Base-by-base conservation (phyloP, 1,140 invertebrate species). In the Hyposmocoma kahamanoa region DNA sequence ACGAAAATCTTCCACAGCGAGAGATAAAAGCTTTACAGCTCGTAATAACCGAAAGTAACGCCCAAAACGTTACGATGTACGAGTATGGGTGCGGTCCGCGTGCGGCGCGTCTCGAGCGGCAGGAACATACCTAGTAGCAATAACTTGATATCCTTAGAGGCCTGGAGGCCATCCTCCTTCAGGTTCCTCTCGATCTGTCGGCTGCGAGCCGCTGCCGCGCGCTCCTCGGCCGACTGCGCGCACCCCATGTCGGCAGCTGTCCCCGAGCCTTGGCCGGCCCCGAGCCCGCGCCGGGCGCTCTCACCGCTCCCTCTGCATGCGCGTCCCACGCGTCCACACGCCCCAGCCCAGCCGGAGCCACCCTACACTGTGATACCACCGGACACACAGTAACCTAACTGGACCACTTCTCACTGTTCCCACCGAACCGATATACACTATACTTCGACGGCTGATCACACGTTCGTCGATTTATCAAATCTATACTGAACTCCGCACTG, bases 71-170 rank as follows among this genome's bases (percentile, higher is more conserved):
- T 36, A 36, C 32, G 10, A 10, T 8, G 11, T 17, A 17, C 15
- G n/a, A 43, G 20, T 38, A 69, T 73, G 72, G 81, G 78, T 81
- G 81, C 79, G 81, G 81, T 69, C 70, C 51, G 53, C 39, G 53
- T 50, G 34, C 38, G 39, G 45, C 44, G 22, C 49, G 55, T 21
- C 52, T 34, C 15, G 13, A 26, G 20, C 57, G 22, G 51, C 39
- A 53, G 55, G 53, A 42, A 84, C 90, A 91, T 91, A 98, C 97
- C 98, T 83, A 99, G 89, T 57, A 99, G 90, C 59, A 99, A 87
- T 59, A 99, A 89, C 89, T 99, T 99, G 70, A 99, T 98, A 89
- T 99, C 98, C 89, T 98, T 99, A 66, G 97, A 97, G 44, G 97
- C 97, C 84, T 98, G 97, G 62, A 98, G 93, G 48, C 96, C 97